Base-by-base conservation (phyloP, 1,140 invertebrate genomes). In the Ericerus pela region DNA sequence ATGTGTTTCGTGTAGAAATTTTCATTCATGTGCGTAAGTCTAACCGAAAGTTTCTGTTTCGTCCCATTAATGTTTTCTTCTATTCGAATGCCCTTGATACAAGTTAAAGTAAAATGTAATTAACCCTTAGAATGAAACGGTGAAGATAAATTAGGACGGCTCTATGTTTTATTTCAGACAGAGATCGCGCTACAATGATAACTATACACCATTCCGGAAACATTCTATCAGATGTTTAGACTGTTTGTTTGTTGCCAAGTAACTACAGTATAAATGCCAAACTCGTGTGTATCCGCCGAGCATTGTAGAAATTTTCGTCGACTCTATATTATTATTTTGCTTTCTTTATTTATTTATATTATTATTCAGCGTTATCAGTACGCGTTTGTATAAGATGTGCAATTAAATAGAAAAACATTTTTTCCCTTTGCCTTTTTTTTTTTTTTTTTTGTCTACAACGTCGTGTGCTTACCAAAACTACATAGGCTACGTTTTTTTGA, bases 221-320 rank as follows among this genome's bases (percentile, higher is more conserved):
- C 41, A 47, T 47, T 47, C 26, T 47, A 47, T 47, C 41, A 47
- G 41, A 47, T 47, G 41, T 3, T 47, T 47, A 24, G 41, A 24
- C 41, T 47, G 41, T 47, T 47, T 47, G 41, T 47, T 24, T 47
- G 41, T 47, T 47, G 41, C 41, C 41, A 47, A 47, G 41, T 47
- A 47, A 47, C 41, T 14, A 47, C 20, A 47, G 41, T 24, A 47
- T 24, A 47, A 47, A 47, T 47, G 41, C 41, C 41, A 47, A 47
- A 47, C 41, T 47, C 41, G n/a, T n/a, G 41, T 47, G 41, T 47
- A 47, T 24, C 26, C 41, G 20, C 22, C 41, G 41, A 24, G 16
- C 8, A n/a, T 24, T 10, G 8, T 47, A 18, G 26, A 24, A 47
- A 47, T 47, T 24, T 20, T 47, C 26, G 14, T 38, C 20, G 41